Evolutionary conservation across 2,888 invertebrate species (phyloP), one percentile per base, ranked within the genome.

Genomic region (Brachyptera risi): DNA sequence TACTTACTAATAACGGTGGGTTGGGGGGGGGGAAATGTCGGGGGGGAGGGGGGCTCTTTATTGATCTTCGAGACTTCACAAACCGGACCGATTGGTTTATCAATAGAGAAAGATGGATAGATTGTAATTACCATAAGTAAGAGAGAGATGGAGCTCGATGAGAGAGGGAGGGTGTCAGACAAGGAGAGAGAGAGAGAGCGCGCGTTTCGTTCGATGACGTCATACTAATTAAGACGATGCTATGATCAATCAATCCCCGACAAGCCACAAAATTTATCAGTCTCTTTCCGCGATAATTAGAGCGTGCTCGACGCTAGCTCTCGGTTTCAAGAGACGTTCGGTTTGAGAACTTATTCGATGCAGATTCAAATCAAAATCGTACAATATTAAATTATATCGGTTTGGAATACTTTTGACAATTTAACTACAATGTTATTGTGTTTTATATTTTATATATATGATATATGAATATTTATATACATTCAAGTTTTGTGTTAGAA

Each of bases 11-110:
- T 54, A 54, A 54, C 35, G 54, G 54, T 35, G 54, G 47, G 40
- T 7, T n/a, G 40, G 40, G 40, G 9, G 15, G 9, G 15, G 40
- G 40, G 40, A 4, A 15, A n/a, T 11, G 15, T 7, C 9, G 15
- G 9, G 15, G n/a, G 40, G 40, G n/a, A n/a, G 40, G 40, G 47
- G 47, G 19, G 4, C 54, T 54, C 54, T 54, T 44, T 54, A 54
- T 54, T 54, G 54, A 54, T 54, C 54, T 54, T 54, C 35, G 37
- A 54, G 23, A 37, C 54, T 44, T 54, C 54, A 54, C 37, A n/a
- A 37, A 35, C 54, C 54, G 54, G 54, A 54, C 54, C 54, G 54
- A 54, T 54, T 54, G 54, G 54, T 54, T 54, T 54, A 54, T 54
- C 54, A 54, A 54, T 35, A 35, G 54, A 35, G 21, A 19, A 35